Base-by-base conservation (phyloP, 2,888 invertebrate species). In the Eucera pruinosa region DNA sequence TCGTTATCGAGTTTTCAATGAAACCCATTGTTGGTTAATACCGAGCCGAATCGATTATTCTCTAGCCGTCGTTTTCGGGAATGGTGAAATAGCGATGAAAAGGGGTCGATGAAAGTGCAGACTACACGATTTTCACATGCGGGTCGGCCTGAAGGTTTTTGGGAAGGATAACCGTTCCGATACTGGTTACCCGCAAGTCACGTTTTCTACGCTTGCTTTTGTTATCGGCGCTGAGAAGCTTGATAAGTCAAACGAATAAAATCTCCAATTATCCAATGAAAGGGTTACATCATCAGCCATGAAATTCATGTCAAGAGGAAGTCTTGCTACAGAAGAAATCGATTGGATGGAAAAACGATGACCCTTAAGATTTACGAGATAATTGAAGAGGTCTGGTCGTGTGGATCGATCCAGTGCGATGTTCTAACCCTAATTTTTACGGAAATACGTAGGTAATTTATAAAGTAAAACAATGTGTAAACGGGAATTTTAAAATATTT, bases 1-100 rank as follows among this genome's bases (percentile, higher is more conserved):
- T 78, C 81, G 78, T 82, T 82, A 82, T 74, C 76, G 80, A 82
- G 71, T 77, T 82, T 80, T 79, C 82, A 72, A 80, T 74, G 82
- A 77, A 82, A 80, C 45, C 77, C 73, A 82, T 82, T 82, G 72
- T 80, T 70, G 81, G 79, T 73, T 81, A 81, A 82, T 82, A 74
- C 79, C 70, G 60, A 13, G 25, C 54, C 47, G 68, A 75, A 77
- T 82, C 82, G 82, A 82, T 82, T 82, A 82, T 81, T 82, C 81
- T 72, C 43, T 57, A 62, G 25, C 47, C 70, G 70, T 60, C 68
- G 64, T 79, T 79, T 79, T 61, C 62, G 52, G 57, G 41, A 65
- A 62, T 23, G 71, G 57, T n/a, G 47, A n/a, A n/a, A n/a, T 60
- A 18, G 65, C 62, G 62, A 61, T 76, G 78, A 67, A 67, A 78